Percentiles rank a stretch among this genome's conserved stretches.
These are phyloP conservation scores for Mimas tiliae DNA, from an alignment of 2,888 invertebrate genomes.

Conservation along the genomic window DNA sequence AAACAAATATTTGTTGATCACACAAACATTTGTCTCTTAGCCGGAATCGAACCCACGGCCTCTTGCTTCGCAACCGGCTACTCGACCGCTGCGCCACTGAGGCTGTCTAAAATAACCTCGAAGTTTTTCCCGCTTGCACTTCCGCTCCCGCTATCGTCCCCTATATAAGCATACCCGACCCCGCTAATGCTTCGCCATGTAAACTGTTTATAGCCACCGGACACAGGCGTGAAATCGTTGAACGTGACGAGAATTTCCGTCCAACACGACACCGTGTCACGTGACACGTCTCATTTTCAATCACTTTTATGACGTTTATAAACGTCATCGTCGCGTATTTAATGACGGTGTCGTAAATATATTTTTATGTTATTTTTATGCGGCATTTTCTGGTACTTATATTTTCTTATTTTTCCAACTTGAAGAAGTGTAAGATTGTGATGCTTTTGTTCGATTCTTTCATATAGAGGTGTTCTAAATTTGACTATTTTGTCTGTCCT, in stretches of 20 bases:
- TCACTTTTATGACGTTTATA: constrained; percentile 23
- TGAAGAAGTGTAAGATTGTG: neutral
- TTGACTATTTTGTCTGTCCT: no score
- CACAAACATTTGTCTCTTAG: no score
- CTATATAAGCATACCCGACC: neutral
- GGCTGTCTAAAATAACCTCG: no score
- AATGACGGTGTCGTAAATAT: constrained; percentile 21
- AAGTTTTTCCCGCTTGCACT: no score
- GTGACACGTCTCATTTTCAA: constrained; percentile 17
- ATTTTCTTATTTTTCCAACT: neutral
- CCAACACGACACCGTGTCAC: neutral
- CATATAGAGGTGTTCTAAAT: no score
- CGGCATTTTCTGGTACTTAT: neutral
- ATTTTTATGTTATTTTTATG: constrained; percentile 3
- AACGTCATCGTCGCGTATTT: constrained; percentile 2
- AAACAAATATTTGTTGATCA: no score
- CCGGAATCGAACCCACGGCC: no score
- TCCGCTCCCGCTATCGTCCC: neutral
- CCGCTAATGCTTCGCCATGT: neutral
- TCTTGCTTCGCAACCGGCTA: no score
- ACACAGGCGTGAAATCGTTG: constrained; percentile 21
- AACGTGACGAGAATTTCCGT: constrained; percentile 14
- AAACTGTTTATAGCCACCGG: constrained; percentile 18
- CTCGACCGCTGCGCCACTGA: no score
- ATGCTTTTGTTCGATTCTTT: no score